Base-by-base conservation (phyloP, 2,888 invertebrate genomes). In the Hemaris fuciformis region DNA sequence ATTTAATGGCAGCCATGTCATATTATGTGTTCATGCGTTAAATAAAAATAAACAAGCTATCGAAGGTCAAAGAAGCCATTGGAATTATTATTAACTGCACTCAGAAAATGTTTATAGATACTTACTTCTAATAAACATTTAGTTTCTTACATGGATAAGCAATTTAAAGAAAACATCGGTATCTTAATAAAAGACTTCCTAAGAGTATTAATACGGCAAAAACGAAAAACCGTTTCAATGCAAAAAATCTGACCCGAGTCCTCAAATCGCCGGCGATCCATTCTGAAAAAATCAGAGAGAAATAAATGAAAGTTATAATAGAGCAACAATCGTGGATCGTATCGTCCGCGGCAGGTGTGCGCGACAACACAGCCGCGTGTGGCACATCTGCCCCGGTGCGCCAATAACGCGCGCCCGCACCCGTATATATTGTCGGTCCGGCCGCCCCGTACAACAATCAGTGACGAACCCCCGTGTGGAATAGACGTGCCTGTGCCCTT, bases 271-370 rank as follows among this genome's bases (percentile, higher is more conserved):
- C 4, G 10, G 45, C 31, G 31, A 31, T 27, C 57, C 34, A 23
- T 6, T 8, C 23, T 42, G 15, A 27, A 53, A 27, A 27, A 53
- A 53, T 53, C 53, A 53, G 53, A 53, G 53, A 53, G 18, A 31
- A 27, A 48, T 27, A 53, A 53, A 53, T 31, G 31, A 53, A 53
- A 53, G 18, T 31, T 58, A 43, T 25, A 42, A 53, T 53, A 31
- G 25, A 25, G n/a, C n/a, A 27, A 15, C 25, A 27, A 27, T 53
- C 27, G 15, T 25, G 48, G 48, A 53, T 53, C 53, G 27, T 27
- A 27, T 31, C 31, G 53, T 15, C 8, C 2, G 43, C 43, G n/a
- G 20, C 64, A 63, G 64, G 69, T 72, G 70, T 69, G 68, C 72
- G 67, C 59, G 65, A 46, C 64, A 45, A 60, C 66, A 53, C 65